Percentiles rank a stretch among this genome's conserved stretches.
Conservation (phyloP, 2,888 invertebrate species). For the Elmis aenea region DNA sequence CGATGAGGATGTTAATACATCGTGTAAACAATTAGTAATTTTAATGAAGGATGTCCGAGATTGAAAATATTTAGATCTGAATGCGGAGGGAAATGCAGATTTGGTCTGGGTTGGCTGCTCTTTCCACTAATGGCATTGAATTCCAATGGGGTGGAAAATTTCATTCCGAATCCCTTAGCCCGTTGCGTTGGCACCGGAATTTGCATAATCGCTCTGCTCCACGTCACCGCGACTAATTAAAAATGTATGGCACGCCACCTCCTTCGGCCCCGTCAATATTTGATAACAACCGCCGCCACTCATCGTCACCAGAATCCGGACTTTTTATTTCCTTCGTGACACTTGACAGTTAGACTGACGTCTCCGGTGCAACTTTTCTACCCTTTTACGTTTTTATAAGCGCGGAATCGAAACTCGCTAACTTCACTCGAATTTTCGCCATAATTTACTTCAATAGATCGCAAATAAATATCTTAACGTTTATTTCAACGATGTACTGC, state of each 20-base stretch:
- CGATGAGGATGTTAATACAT: too few relatives aligned
- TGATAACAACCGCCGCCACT: conserved; percentile 30
- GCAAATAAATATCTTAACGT: too few relatives aligned
- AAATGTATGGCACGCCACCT: conserved; percentile 43
- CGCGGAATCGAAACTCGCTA: too few relatives aligned
- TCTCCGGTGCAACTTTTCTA: conserved; percentile 17
- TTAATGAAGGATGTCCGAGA: too few relatives aligned
- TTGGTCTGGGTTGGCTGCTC: too few relatives aligned
- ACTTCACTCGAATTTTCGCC: too few relatives aligned
- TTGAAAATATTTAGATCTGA: too few relatives aligned
- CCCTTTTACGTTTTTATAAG: conserved; percentile 18
- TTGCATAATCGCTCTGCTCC: conserved; percentile 42
- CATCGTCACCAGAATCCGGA: conserved; percentile 21
- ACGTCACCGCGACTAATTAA: conserved; percentile 41
- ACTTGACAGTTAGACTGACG: conserved; percentile 19
- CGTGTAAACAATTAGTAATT: too few relatives aligned
- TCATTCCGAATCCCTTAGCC: conserved; percentile 39
- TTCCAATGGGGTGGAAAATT: conserved; percentile 45
- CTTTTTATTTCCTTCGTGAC: conserved; percentile 21
- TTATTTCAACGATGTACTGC: too few relatives aligned
- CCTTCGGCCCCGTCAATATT: conserved; percentile 34
- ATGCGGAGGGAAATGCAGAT: too few relatives aligned
- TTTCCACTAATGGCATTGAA: conserved; percentile 42
- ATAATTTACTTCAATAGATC: too few relatives aligned
- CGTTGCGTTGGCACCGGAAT: conserved; percentile 38